These are phyloP conservation scores for Arvicola amphibius DNA, from an alignment of 2,797 vertebrate species.

Conservation along the genomic window DNA sequence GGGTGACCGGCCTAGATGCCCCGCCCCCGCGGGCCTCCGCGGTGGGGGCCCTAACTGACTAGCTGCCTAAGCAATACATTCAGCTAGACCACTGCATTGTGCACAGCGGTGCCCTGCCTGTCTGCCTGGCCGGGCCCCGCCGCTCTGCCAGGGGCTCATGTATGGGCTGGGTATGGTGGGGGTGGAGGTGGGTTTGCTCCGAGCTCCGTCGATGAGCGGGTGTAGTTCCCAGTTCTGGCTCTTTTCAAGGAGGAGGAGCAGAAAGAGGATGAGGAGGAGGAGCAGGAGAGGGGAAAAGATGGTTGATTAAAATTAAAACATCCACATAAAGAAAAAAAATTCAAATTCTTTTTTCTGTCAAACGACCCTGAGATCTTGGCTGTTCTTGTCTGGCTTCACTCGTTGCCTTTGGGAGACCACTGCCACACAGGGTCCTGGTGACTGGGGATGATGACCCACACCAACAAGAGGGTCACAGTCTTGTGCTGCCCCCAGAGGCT, in stretches of 20 bases:
- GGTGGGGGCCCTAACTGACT: constrained; percentile 90
- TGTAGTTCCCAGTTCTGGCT: constrained; percentile 85
- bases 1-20: constrained; percentile 81
- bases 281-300: constrained; percentile 90
- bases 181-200: constrained; percentile 87
- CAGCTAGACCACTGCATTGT: constrained; percentile 96
- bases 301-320: constrained; percentile 86
- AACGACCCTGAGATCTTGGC: constrained; percentile 80
- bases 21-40: constrained; percentile 82
- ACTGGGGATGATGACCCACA: constrained; percentile 68
- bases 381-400: constrained; percentile 79
- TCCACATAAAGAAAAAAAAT: constrained; percentile 84
- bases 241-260: constrained; percentile 88
- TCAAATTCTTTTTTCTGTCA: constrained; percentile 80
- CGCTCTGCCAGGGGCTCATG: constrained; percentile 82
- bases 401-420: constrained; percentile 74
- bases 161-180: constrained; percentile 85
- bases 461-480: constrained; percentile 42
- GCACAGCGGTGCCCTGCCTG: constrained; percentile 94
- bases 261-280: constrained; percentile 87
- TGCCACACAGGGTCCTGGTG: constrained; percentile 75
- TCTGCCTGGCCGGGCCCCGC: constrained; percentile 82
- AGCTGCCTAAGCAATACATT: constrained; percentile 91
- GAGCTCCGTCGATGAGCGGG: constrained; percentile 84
- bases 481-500: constrained; percentile 61